These are phyloP conservation scores for Oikopleura albicans DNA, from an alignment of 23 tunicate species.

Conservation along the genomic window DNA sequence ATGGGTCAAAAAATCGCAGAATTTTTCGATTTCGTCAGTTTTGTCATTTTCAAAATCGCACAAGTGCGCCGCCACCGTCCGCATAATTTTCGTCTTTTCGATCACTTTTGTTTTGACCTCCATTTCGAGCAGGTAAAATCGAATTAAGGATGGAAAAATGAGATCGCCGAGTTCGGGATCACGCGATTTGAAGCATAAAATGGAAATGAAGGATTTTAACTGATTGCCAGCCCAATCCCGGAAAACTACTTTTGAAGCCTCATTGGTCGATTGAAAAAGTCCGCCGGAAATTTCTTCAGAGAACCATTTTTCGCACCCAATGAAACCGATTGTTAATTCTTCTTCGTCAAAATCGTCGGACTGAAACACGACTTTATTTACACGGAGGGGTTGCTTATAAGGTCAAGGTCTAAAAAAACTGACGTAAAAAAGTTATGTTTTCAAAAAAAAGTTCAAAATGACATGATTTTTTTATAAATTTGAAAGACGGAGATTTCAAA, in stretches of 20 bases:
- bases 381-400: background rate
- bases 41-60: background rate
- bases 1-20: background rate
- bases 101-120: background rate
- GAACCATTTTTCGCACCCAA: background rate
- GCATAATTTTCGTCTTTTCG: background rate
- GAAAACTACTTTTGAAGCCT: background rate
- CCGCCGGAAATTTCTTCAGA: background rate
- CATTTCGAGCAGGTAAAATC: background rate
- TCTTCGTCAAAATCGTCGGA: background rate
- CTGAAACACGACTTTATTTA: background rate
- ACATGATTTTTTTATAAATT: background rate
- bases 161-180: background rate
- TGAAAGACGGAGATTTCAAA: no score
- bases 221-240: background rate
- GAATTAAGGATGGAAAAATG: background rate
- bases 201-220: background rate
- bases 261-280: background rate
- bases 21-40: constrained; percentile 10
- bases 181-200: background rate
- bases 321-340: background rate
- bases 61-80: background rate
- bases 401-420: background rate
- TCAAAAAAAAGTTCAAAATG: background rate
- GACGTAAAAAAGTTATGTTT: background rate